These are phyloP conservation scores for Fabriciana adippe DNA, from an alignment of 2,888 invertebrate species.

Conservation along the genomic window DNA sequence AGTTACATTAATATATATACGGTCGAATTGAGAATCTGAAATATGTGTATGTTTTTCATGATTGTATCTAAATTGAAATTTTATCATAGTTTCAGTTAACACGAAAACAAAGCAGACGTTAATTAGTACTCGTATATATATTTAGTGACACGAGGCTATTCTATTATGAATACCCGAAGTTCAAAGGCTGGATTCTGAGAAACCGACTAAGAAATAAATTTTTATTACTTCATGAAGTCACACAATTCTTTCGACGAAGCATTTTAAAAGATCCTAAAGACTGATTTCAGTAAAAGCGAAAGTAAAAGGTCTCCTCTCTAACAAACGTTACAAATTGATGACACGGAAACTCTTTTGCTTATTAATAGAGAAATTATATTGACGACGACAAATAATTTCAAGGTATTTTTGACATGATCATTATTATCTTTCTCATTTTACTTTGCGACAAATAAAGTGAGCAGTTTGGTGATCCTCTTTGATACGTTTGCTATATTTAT, in stretches of 20 bases:
- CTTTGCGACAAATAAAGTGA: not conserved
- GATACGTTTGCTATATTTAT: not conserved
- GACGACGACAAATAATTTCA: not conserved
- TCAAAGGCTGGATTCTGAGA: not conserved
- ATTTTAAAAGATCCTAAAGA: not conserved
- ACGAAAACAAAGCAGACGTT: too few relatives aligned
- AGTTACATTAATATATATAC: too few relatives aligned
- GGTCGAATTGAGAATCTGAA: too few relatives aligned
- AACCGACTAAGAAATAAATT: slow-evolving; percentile 4
- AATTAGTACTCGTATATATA: too few relatives aligned
- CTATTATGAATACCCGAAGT: not conserved
- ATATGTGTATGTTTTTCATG: too few relatives aligned
- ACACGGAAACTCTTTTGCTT: slow-evolving; percentile 6
- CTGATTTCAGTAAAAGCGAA: slow-evolving; percentile 4
- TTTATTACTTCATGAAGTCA: slow-evolving; percentile 8
- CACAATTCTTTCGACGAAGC: slow-evolving; percentile 7
- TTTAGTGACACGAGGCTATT: slow-evolving; percentile 1
- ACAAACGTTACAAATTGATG: slow-evolving; percentile 7
- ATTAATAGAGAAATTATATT: slow-evolving; percentile 4
- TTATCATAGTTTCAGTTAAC: too few relatives aligned
- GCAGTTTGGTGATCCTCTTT: not conserved
- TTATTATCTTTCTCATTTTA: not conserved
- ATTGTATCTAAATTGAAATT: too few relatives aligned
- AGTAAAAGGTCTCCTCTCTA: slow-evolving; percentile 2
- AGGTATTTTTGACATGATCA: not conserved